These are phyloP conservation scores for Ptycholaimellus sp. DNA, from an alignment of 2,888 invertebrate genomes.

Conservation along the genomic window DNA sequence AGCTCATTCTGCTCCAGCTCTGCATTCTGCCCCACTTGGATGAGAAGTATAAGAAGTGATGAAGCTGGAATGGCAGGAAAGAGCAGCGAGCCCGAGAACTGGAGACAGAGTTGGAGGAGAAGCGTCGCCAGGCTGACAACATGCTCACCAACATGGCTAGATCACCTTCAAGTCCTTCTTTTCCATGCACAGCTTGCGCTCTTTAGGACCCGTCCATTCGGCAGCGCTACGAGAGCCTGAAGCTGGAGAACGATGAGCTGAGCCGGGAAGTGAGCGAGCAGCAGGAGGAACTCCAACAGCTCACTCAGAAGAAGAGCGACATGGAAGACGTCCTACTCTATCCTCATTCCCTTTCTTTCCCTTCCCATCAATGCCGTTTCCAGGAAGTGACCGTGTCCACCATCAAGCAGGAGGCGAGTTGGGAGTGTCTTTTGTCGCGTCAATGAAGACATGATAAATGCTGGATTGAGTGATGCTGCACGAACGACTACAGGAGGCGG, in stretches of 20 bases:
- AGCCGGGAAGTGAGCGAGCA: slow-evolving; percentile 36
- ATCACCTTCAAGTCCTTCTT: neutral
- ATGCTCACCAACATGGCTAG: slow-evolving; percentile 13
- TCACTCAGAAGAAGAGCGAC: slow-evolving; percentile 41
- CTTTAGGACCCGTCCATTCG: slow-evolving; percentile 12
- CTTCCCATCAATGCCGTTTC: neutral
- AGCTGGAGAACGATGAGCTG: slow-evolving; percentile 35
- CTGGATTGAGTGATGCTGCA: slow-evolving; percentile 32
- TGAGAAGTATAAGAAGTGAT: too few relatives aligned
- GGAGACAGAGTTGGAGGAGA: slow-evolving; percentile 12
- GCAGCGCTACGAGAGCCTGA: slow-evolving; percentile 1
- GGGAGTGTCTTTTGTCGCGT: slow-evolving; percentile 6
- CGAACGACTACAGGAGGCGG: slow-evolving; percentile 39
- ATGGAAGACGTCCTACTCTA: slow-evolving; percentile 37
- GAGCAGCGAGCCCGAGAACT: slow-evolving; percentile 13
- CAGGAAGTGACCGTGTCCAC: slow-evolving; percentile 16
- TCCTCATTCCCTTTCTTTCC: neutral
- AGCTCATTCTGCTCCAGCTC: too few relatives aligned
- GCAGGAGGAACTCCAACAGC: slow-evolving; percentile 39
- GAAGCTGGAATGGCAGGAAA: too few relatives aligned
- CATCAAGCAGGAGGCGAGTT: slow-evolving; percentile 23
- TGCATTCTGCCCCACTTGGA: too few relatives aligned
- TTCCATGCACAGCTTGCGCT: neutral
- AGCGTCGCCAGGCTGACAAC: slow-evolving; percentile 12
- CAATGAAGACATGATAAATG: neutral